Conservation (phyloP, 2,113 vertebrate genomes). For the Thamnaconus septentrionalis region DNA sequence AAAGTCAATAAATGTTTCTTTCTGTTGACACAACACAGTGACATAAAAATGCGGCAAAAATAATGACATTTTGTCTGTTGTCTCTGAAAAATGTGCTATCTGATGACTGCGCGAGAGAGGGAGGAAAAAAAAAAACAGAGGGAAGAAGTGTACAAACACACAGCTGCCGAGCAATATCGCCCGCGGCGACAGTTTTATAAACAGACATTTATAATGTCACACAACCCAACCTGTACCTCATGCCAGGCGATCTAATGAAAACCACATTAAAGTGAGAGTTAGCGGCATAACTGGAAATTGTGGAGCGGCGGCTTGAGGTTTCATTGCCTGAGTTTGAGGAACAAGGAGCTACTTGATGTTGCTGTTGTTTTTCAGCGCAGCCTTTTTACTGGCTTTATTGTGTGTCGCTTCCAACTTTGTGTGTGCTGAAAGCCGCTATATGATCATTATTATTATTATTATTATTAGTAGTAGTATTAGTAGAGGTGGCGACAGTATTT, state of each 20-base stretch:
- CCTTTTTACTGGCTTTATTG: neutral
- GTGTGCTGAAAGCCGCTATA: neutral
- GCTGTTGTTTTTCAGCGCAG: slow-evolving; percentile 15
- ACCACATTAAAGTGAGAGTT: slow-evolving; percentile 56
- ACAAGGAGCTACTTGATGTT: slow-evolving; percentile 21
- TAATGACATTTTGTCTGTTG: slow-evolving; percentile 21
- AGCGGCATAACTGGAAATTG: slow-evolving; percentile 51
- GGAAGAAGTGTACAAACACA: slow-evolving; percentile 42
- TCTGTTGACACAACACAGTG: slow-evolving; percentile 12
- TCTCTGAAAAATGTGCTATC: slow-evolving; percentile 32
- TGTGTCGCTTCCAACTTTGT: neutral
- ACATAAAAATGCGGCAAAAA: slow-evolving; percentile 17
- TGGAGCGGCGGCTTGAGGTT: slow-evolving; percentile 31
- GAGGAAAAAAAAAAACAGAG: slow-evolving; percentile 15
- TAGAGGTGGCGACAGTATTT: too few species aligned
- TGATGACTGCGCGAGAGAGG: slow-evolving; percentile 17
- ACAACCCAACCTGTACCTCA: slow-evolving; percentile 37
- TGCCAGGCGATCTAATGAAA: slow-evolving; percentile 49
- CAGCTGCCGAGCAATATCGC: slow-evolving; percentile 41
- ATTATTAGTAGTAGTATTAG: neutral
- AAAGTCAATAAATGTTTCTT: slow-evolving; percentile 29
- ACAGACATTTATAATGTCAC: slow-evolving; percentile 55
- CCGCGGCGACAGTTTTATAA: slow-evolving; percentile 51
- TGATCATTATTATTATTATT: neutral
- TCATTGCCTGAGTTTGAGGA: slow-evolving; percentile 37